Conservation (phyloP, 1,140 invertebrate genomes). For the Drosophila orosa region DNA sequence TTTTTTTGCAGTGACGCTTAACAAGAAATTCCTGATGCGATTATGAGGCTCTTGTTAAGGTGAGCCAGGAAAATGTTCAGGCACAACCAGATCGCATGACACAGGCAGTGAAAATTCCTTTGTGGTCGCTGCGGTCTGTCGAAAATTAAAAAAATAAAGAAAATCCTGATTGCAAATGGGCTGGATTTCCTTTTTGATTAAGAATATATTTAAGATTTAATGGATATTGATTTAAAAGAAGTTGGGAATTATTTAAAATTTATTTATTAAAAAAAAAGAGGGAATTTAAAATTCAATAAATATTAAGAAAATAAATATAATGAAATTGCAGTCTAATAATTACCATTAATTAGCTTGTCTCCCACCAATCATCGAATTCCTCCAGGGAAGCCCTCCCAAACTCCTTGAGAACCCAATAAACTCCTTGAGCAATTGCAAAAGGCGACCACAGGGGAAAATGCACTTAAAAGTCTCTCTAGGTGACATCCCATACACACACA, state of each 20-base stretch:
- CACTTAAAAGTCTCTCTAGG: constrained; percentile 67
- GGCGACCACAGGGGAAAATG: constrained; percentile 59
- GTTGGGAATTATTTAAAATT: not conserved
- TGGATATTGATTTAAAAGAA: not conserved
- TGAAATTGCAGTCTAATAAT: too few relatives aligned
- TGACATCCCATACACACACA: constrained; percentile 14
- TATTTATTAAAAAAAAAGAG: too few relatives aligned
- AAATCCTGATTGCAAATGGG: constrained; percentile 11
- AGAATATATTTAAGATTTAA: not conserved
- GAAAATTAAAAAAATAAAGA: constrained; percentile 19
- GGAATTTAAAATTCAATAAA: too few relatives aligned
- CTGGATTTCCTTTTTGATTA: constrained; percentile 11
- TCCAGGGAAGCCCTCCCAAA: not conserved
- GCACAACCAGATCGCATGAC: constrained; percentile 33
- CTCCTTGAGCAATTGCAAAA: constrained; percentile 22
- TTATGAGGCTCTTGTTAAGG: constrained; percentile 79
- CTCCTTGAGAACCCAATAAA: constrained; percentile 32
- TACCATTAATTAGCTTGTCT: too few relatives aligned
- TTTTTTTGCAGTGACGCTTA: constrained; percentile 50
- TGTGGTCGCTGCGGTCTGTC: constrained; percentile 58
- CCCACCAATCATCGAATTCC: too few relatives aligned
- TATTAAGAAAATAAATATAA: too few relatives aligned
- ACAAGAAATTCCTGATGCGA: constrained; percentile 78
- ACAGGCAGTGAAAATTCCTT: constrained; percentile 53
- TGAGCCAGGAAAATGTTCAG: constrained; percentile 45